phyloP scores from a whole-genome alignment of 2,888 invertebrate genomes.

The Pachydiplax longipennis region DNA sequence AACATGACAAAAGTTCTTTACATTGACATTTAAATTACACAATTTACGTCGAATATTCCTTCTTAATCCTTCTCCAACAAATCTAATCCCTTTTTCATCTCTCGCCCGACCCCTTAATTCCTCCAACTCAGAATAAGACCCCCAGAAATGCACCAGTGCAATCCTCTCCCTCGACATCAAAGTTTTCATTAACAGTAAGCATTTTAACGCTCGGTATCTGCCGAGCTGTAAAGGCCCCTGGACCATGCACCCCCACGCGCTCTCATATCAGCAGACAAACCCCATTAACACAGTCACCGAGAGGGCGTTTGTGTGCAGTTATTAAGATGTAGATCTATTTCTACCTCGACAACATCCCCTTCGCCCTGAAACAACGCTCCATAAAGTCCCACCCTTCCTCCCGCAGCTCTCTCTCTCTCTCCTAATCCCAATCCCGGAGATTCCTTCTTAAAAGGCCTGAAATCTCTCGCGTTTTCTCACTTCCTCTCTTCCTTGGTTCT shows the following conservation, averaged over 20 bases:
- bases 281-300: background rate
- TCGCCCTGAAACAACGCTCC: background rate
- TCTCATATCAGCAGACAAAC: conserved; percentile 9
- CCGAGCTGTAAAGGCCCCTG: background rate
- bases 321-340: conserved; percentile 43
- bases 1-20: background rate
- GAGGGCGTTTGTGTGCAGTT: conserved; percentile 39
- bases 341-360: conserved; percentile 14
- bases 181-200: conserved; percentile 31
- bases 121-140: too few relatives aligned
- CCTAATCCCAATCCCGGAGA: background rate
- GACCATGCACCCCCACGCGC: background rate
- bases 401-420: background rate
- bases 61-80: too few relatives aligned
- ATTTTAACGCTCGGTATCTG: conserved; percentile 22
- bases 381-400: background rate
- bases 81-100: too few relatives aligned
- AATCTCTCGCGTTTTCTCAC: background rate
- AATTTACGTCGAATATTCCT: too few relatives aligned
- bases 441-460: background rate
- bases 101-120: too few relatives aligned
- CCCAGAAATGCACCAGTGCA: too few relatives aligned
- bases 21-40: too few relatives aligned
- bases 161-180: background rate
- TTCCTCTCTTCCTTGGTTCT: background rate